These are phyloP conservation scores for Gadopsis bispinosus DNA, from an alignment of 2,797 vertebrate species.

Conservation along the genomic window DNA sequence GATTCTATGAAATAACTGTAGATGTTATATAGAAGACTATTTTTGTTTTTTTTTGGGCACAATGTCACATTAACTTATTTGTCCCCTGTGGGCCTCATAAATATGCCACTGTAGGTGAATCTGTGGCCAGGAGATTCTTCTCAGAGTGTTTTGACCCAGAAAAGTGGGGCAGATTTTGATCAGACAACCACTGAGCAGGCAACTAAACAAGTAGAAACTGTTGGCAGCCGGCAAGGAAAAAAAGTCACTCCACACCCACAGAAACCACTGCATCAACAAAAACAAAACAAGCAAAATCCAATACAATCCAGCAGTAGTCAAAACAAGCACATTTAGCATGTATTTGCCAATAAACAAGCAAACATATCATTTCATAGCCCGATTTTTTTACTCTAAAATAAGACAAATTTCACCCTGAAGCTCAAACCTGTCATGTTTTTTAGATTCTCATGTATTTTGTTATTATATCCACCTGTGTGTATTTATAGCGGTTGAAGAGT, in stretches of 20 bases:
- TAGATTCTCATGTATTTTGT: neutral
- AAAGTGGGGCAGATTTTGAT: constrained; percentile 33
- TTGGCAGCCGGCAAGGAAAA: constrained; percentile 20
- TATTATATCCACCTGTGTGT: neutral
- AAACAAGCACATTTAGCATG: constrained; percentile 3
- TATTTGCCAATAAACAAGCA: constrained; percentile 23
- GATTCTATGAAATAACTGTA: neutral
- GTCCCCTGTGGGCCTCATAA: neutral
- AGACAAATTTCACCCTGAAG: neutral
- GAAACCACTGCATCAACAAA: constrained; percentile 37
- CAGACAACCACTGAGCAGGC: constrained; percentile 28
- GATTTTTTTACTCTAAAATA: neutral
- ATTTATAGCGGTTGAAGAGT: neutral
- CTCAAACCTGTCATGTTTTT: neutral
- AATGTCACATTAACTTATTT: neutral
- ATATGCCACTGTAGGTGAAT: neutral
- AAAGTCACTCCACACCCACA: constrained; percentile 38
- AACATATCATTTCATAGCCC: constrained; percentile 3
- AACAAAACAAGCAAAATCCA: constrained; percentile 32
- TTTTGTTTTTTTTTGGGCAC: neutral
- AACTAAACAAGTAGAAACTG: constrained; percentile 17
- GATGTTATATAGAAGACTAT: neutral
- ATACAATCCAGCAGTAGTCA: neutral
- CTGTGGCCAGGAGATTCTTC: neutral
- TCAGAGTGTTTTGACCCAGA: constrained; percentile 16